A percentile compares a stretch with the other conserved stretches of the same genome.
These are phyloP conservation scores for Saimiri boliviensis DNA, from an alignment of 2,113 vertebrate genomes.

Conservation along the genomic window DNA sequence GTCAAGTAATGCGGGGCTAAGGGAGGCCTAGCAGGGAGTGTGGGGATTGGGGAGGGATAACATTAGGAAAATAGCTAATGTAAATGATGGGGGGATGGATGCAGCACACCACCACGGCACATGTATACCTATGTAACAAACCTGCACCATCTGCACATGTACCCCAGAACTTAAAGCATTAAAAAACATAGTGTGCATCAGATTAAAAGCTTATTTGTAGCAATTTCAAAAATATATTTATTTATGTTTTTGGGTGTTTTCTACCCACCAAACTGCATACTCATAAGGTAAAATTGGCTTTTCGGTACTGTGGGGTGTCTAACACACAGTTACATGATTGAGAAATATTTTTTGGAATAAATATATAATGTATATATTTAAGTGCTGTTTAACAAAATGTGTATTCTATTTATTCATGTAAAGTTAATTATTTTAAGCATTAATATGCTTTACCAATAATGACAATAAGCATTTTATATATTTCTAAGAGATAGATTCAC, in stretches of 20 bases:
- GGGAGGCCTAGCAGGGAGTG: too few relatives aligned
- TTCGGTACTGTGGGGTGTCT: not conserved
- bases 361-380: not conserved
- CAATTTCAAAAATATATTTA: not conserved
- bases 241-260: not conserved
- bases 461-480: not conserved
- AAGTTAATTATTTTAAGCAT: not conserved
- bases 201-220: not conserved
- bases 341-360: not conserved
- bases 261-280: not conserved
- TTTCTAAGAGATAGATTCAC: not conserved
- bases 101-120: too few relatives aligned
- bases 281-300: not conserved
- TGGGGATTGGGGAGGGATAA: too few relatives aligned
- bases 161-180: too few relatives aligned
- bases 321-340: not conserved
- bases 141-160: too few relatives aligned
- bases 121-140: too few relatives aligned
- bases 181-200: not conserved
- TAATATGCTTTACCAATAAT: not conserved
- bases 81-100: too few relatives aligned
- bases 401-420: not conserved
- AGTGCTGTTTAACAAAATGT: not conserved
- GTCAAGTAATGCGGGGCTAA: too few relatives aligned
- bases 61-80: too few relatives aligned